Base-by-base conservation (phyloP, 2,888 invertebrate genomes). In the Congeria kusceri region DNA sequence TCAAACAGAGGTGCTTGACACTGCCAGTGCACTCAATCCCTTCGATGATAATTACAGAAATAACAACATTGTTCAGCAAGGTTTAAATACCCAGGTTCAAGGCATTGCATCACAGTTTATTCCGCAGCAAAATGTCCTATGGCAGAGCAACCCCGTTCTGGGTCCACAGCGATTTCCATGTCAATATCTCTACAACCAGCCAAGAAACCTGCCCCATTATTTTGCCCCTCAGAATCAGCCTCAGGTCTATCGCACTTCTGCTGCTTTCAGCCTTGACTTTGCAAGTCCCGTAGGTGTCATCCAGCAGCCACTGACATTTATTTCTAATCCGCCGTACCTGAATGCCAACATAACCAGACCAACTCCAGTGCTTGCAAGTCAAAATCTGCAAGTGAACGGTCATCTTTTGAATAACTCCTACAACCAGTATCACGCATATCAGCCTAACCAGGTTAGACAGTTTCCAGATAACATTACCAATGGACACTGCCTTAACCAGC, bases 241-340 rank as follows among this genome's bases (percentile, higher is more conserved):
- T 15, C 32, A n/a, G 0, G 58, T 32, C 13, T 64, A 57, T 15
- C 29, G 56, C 25, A 27, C 46, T 25, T 58, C 64, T n/a, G 44
- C 70, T 23, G 44, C 61, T 0, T 71, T 61, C 20, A 70, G 71
- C 18, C 46, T 77, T 28, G 71, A 77, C 46, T 77, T 77, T 46
- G 47, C 77, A 15, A 77, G 64, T 68, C 71, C 67, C n/a, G 66
- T 66, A 7, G 63, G 47, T 39, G 27, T 49, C 3, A 28, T 47
- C 46, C 59, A 39, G 9, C 47, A 47, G 23, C 25, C 59, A 20
- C 39, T 70, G 20, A 76, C 64, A 49, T 78, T 78, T 78, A 68
- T 73, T 23, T 72, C 73, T n/a, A 27, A 73, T 59, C 73, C 44
- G n/a, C 56, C 77, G n/a, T 69, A 78, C 39, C 46, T 59, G 25